Evolutionary conservation across 2,888 invertebrate genomes (phyloP).

Genomic region (Hofmannophila pseudospretella): DNA sequence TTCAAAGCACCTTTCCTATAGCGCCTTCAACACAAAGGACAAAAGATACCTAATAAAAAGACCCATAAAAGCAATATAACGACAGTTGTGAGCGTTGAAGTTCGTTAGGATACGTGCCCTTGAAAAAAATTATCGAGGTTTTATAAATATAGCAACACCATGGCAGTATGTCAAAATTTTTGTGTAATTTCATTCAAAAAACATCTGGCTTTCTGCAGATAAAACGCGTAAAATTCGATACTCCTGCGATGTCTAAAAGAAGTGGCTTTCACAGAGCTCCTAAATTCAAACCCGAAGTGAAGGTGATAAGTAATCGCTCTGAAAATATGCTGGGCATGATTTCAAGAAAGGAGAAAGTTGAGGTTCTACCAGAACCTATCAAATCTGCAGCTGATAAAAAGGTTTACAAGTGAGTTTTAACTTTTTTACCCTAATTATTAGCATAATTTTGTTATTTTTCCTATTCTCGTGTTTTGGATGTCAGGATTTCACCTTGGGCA

Average conservation of each 20-base stretch:
- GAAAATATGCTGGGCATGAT: slow-evolving; percentile 35
- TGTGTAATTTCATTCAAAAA: slow-evolving; percentile 64
- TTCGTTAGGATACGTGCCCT: no score
- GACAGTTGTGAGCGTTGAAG: no score
- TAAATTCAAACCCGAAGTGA: slow-evolving; percentile 63
- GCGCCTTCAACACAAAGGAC: no score
- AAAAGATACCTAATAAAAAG: no score
- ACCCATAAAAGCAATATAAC: no score
- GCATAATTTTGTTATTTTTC: neutral
- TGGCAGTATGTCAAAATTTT: slow-evolving; percentile 67
- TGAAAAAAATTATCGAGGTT: no score
- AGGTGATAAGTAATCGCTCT: slow-evolving; percentile 35
- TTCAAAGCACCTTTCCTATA: no score
- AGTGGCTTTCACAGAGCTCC: slow-evolving; percentile 52
- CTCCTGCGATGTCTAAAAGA: slow-evolving; percentile 58
- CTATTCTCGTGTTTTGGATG: no score
- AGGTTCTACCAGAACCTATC: slow-evolving; percentile 75
- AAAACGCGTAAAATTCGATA: slow-evolving; percentile 38
- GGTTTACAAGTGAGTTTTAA: slow-evolving; percentile 80
- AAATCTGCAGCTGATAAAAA: slow-evolving; percentile 89
- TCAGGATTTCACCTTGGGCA: no score
- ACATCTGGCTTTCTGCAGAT: slow-evolving; percentile 45
- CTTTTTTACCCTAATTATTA: neutral
- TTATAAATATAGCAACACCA: slow-evolving; percentile 26
- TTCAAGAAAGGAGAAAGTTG: slow-evolving; percentile 56